Evolutionary conservation across 2,888 invertebrate genomes (phyloP), one percentile per base, ranked within the genome.

Genomic region (Harpagoxenus sublaevis): DNA sequence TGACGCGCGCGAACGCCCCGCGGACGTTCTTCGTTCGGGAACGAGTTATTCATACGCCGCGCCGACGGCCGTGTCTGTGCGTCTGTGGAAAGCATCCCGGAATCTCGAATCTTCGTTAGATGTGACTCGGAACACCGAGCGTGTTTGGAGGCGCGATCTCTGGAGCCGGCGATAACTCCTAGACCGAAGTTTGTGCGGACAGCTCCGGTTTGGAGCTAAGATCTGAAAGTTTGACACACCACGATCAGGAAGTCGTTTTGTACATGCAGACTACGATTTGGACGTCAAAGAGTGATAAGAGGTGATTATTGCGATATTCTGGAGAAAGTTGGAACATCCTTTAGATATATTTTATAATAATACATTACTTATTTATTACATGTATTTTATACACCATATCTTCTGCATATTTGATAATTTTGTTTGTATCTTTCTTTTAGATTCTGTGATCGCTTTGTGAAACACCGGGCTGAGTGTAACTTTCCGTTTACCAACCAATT

Each of bases 1-100:
- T 65, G 28, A 4, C n/a, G 57, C 18, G 15, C 53, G 18, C 28
- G 42, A 48, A 74, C 53, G 75, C 28, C 73, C 74, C 65, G 65
- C 62, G 74, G 35, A n/a, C 42, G 68, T 53, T 65, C 66, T 65
- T 45, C 66, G 83, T 77, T 66, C 55, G 23, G 53, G 4, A 10
- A 18, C 78, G 15, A 78, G 35, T 79, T 28, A 42, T 48, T 78
- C 78, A 31, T 78, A 71, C 78, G 78, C 78, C 70, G 48, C 48
- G 42, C 42, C 42, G 42, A 42, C 42, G 9, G 42, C 10, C 42
- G 42, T 9, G 10, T 8, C 8, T 9, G 42, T 42, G 9, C 42
- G 8, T 2, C 2, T 8, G 42, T 42, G 9, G 35, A 42, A 9
- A 2, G 10, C 35, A 8, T 1, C 42, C 15, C 6, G 23, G 2